These are phyloP conservation scores for Heliconius charithonia DNA, from an alignment of 2,888 invertebrate genomes.

Conservation along the genomic window DNA sequence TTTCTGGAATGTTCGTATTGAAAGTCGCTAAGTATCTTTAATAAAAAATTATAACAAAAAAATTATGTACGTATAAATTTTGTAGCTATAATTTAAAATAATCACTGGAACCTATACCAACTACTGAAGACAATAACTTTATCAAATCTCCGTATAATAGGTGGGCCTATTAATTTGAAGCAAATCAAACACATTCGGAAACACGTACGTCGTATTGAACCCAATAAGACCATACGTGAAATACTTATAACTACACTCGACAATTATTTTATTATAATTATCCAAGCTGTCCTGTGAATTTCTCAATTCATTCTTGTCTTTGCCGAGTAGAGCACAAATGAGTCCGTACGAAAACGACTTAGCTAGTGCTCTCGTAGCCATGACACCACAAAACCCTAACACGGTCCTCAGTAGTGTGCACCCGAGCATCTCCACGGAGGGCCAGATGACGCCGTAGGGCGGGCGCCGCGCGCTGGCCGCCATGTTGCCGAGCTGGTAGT, in stretches of 20 bases:
- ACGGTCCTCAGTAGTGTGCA: conserved; percentile 87
- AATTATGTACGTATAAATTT: background rate
- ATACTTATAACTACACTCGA: conserved; percentile 93
- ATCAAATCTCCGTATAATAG: conserved; percentile 92
- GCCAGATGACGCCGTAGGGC: conserved; percentile 91
- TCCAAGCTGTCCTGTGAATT: conserved; percentile 86
- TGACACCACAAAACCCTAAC: conserved; percentile 89
- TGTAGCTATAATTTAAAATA: background rate
- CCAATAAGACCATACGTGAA: conserved; percentile 92
- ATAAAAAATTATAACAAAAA: background rate
- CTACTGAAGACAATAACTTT: too few species aligned
- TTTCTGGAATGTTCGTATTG: background rate
- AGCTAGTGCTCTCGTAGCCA: conserved; percentile 86
- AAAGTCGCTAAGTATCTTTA: background rate
- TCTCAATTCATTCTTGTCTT: conserved; percentile 86
- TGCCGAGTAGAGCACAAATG: conserved; percentile 87
- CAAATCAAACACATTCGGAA: conserved; percentile 90
- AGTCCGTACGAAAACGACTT: conserved; percentile 88
- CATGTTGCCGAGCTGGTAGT: conserved; percentile 91
- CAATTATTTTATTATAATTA: conserved; percentile 88
- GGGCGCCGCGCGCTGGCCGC: conserved; percentile 84
- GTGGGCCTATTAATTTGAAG: conserved; percentile 91
- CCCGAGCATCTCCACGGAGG: conserved; percentile 88
- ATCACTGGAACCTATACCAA: background rate
- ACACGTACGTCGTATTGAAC: conserved; percentile 88